A percentile compares a stretch with the other conserved stretches of the same genome.
phyloP scores from a whole-genome alignment of 2,888 invertebrate genomes.

The Orthonevra nobilis region DNA sequence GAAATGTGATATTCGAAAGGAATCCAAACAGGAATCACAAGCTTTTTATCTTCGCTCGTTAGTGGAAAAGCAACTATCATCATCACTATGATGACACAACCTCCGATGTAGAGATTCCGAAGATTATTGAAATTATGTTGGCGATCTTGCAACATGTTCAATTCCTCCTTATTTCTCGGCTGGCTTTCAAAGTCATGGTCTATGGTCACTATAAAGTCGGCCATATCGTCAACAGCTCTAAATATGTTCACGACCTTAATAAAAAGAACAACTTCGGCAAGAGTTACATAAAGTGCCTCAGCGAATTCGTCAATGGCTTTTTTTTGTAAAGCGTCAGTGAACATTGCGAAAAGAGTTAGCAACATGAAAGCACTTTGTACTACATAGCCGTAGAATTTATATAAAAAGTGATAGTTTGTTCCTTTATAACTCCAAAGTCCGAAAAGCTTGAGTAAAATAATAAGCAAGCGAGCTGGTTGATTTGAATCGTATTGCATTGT shows the following conservation, averaged over 20 bases:
- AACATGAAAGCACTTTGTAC: slow-evolving; percentile 73
- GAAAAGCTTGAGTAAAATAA: slow-evolving; percentile 5
- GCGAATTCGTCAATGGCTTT: slow-evolving; percentile 73
- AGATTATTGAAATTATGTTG: slow-evolving; percentile 71
- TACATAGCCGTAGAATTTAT: slow-evolving; percentile 45
- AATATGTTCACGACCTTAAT: slow-evolving; percentile 75
- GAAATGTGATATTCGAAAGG: slow-evolving; percentile 74
- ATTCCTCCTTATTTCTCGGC: slow-evolving; percentile 38
- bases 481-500: slow-evolving; percentile 35
- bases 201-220: too few species aligned
- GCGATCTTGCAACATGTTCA: slow-evolving; percentile 25
- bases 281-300: slow-evolving; percentile 74
- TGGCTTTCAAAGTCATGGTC: slow-evolving; percentile 45
- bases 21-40: slow-evolving; percentile 75
- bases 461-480: slow-evolving; percentile 20
- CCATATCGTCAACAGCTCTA: slow-evolving; percentile 57
- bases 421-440: slow-evolving; percentile 46
- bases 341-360: slow-evolving; percentile 73
- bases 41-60: slow-evolving; percentile 69
- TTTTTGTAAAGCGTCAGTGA: slow-evolving; percentile 72
- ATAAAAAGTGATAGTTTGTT: too few species aligned
- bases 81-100: slow-evolving; percentile 42
- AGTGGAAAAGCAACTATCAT: slow-evolving; percentile 59
- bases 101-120: slow-evolving; percentile 64
- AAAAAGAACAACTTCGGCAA: slow-evolving; percentile 73